These are phyloP conservation scores for roundworm (Caenorhabditis elegans) DNA, from an alignment of 1,140 invertebrate genomes.

Conservation along the genomic window DNA sequence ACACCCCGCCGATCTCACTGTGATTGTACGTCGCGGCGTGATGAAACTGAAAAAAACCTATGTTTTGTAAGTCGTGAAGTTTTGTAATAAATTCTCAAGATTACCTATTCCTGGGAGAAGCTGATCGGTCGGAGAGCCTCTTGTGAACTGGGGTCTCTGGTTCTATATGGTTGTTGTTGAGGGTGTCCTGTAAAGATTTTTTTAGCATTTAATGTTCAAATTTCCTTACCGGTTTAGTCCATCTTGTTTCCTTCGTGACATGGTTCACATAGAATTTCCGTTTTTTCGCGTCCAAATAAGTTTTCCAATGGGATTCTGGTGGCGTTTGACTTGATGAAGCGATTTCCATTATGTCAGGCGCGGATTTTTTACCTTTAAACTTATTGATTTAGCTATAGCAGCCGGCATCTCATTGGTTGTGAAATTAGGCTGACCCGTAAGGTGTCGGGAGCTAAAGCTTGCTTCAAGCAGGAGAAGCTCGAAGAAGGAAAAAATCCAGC, in stretches of 20 bases:
- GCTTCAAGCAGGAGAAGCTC: too few species aligned
- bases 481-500: too few species aligned
- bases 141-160: not conserved
- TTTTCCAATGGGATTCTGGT: constrained; percentile 6
- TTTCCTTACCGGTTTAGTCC: not conserved
- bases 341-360: not conserved
- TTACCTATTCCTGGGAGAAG: not conserved
- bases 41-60: not conserved
- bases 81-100: too few species aligned
- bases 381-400: too few species aligned
- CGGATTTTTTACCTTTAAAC: too few species aligned
- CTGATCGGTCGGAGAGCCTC: not conserved
- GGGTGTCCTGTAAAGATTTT: not conserved
- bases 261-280: constrained; percentile 3
- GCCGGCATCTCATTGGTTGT: too few species aligned
- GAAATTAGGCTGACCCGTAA: too few species aligned
- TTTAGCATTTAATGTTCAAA: not conserved
- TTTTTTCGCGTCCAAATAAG: constrained; percentile 1
- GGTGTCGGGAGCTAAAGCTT: too few species aligned
- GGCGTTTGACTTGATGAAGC: not conserved
- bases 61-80: too few species aligned
- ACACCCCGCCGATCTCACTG: not conserved
- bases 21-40: not conserved
- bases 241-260: not conserved
- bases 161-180: constrained; percentile 13